Conservation (phyloP, 2,888 invertebrate genomes). For the Coelopa pilipes region DNA sequence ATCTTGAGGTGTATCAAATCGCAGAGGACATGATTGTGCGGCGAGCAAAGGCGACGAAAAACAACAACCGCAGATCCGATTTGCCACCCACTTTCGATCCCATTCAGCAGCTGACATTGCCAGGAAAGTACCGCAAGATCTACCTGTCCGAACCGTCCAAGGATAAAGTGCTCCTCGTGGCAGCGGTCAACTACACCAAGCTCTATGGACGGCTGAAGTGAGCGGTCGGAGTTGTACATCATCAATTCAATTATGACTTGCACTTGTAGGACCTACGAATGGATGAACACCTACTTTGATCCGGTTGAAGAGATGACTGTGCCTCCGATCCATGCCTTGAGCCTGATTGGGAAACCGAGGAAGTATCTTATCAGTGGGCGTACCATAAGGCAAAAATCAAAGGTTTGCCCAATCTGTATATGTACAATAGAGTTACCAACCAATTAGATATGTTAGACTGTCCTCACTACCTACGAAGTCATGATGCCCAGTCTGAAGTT, state of each 20-base stretch:
- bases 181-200: conserved; percentile 52
- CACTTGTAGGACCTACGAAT: conserved; percentile 56
- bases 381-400: conserved; percentile 48
- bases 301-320: conserved; percentile 55
- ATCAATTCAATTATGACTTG: not conserved
- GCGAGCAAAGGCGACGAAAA: conserved; percentile 40
- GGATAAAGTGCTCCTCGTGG: conserved; percentile 53
- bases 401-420: conserved; percentile 46
- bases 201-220: conserved; percentile 51
- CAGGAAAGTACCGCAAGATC: conserved; percentile 51
- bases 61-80: not conserved
- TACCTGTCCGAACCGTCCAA: conserved; percentile 50
- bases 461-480: conserved; percentile 54
- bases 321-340: conserved; percentile 51
- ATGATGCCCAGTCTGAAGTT: conserved; percentile 46
- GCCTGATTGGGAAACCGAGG: conserved; percentile 51
- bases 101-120: conserved; percentile 57
- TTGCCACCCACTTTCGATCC: conserved; percentile 50
- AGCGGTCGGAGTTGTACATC: conserved; percentile 29
- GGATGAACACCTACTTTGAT: conserved; percentile 60
- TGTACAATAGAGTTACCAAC: not conserved
- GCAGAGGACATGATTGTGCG: conserved; percentile 45
- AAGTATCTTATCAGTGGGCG: conserved; percentile 55
- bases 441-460: conserved; percentile 48
- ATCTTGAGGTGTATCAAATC: conserved; percentile 59